Base-by-base conservation (phyloP, 37 sponge, comb jelly and placozoan genomes). In the Ianthella basta region DNA sequence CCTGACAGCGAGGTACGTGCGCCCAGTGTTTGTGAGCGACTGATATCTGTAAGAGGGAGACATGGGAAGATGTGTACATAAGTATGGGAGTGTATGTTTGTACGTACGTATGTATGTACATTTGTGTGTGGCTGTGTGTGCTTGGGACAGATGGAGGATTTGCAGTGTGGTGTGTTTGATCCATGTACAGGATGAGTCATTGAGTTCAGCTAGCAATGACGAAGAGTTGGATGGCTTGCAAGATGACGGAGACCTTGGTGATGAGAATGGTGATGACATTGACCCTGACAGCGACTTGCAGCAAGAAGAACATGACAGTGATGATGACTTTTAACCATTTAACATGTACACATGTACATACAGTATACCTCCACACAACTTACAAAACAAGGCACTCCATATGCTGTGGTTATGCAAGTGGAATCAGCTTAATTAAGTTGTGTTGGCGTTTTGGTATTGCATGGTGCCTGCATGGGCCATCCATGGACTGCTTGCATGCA, bases 161-260 rank as follows among this genome's bases (percentile, higher is more conserved):
- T 10, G 50, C 50, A 44, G n/a, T 44, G 18, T 64, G 20, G 4
- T 57, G 44, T 0, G 13, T 19, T 54, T 33, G 50, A 38, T 56
- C 15, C 32, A 25, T 38, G 25, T 20, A 12, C 15, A 87, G 88
- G 88, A 88, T 19, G 89, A 88, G n/a, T 61, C 79, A 4, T 80
- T 82, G n/a, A 67, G 89, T 50, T 59, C 86, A 32, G 86, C 77
- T 41, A 88, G 86, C 78, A 74, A 32, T 39, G 84, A 63, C 16
- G 72, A 66, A 0, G 85, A 60, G 18, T 63, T 73, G 24, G 87
- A 83, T 25, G 53, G 38, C 15, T 40, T 27, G 24, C 83, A 33
- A 14, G 63, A 78, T 80, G 80, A 30, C 18, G 57, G 59, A 37
- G 53, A 56, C 24, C 63, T 80, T 16, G 56, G 33, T 37, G 84